These are phyloP conservation scores for Myiozetetes cayanensis DNA, from an alignment of 2,113 vertebrate species.

Conservation along the genomic window DNA sequence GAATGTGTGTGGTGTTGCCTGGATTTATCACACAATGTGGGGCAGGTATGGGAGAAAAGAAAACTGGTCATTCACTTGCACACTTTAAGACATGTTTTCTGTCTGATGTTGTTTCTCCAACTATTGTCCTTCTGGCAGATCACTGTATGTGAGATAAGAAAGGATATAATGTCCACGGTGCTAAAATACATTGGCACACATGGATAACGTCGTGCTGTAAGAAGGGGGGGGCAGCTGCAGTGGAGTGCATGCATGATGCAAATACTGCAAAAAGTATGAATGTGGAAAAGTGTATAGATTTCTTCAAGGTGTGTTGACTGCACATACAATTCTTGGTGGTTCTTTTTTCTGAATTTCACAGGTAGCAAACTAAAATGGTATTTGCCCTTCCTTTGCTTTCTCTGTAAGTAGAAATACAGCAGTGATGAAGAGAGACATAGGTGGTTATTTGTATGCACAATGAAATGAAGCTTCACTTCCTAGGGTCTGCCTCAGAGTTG, in stretches of 20 bases:
- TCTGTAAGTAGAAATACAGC: not conserved
- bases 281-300: not conserved
- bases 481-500: not conserved
- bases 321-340: not conserved
- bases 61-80: not conserved
- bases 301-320: not conserved
- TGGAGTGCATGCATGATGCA: not conserved
- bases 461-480: not conserved
- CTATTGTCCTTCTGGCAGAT: not conserved
- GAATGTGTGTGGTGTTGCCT: not conserved
- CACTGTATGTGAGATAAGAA: not conserved
- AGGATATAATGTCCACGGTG: not conserved
- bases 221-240: not conserved
- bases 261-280: not conserved
- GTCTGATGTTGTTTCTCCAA: not conserved
- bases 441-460: not conserved
- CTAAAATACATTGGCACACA: not conserved
- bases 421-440: not conserved
- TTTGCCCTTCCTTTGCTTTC: not conserved
- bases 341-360: not conserved
- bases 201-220: not conserved
- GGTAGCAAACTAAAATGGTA: not conserved
- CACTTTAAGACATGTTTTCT: accelerated
- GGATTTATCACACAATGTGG: accelerated
- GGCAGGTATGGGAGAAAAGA: not conserved